Conservation (phyloP, 37 sponge, comb jelly and placozoan genomes). For the Hormiphora californensis region DNA sequence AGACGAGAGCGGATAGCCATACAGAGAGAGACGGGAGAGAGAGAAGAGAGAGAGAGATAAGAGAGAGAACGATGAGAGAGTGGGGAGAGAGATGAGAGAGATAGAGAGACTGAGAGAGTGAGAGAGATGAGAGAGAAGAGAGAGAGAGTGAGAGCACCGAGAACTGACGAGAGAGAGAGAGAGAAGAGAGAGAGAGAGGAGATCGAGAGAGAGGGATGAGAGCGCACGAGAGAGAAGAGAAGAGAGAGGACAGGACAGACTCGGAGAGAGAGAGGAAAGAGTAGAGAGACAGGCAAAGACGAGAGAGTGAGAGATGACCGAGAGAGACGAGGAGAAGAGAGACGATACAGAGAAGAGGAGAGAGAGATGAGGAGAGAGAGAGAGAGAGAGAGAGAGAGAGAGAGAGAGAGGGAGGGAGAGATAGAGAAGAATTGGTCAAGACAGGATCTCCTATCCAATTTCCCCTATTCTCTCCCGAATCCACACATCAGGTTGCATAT, state of each 20-base stretch:
- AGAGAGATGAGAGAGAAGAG: background rate
- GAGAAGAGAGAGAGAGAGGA: background rate
- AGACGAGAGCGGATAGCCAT: too few relatives aligned
- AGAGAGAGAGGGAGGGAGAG: background rate
- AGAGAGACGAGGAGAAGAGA: background rate
- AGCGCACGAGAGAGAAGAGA: background rate
- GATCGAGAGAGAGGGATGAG: background rate
- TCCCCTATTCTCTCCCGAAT: too few relatives aligned
- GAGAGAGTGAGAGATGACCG: background rate
- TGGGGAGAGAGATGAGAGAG: background rate
- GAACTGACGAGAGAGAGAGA: background rate
- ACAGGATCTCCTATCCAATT: background rate
- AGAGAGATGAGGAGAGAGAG: background rate
- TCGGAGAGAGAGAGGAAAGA: background rate
- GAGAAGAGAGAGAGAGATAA: background rate
- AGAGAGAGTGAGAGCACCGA: background rate
- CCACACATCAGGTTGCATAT: too few relatives aligned
- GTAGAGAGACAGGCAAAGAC: background rate
- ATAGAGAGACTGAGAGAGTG: background rate
- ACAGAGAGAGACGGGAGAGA: background rate
- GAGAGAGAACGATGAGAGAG: background rate
- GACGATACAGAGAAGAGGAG: background rate
- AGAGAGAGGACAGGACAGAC: background rate
- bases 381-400: background rate
- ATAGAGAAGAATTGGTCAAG: background rate